Conservation (phyloP, 2,113 vertebrate genomes). For the Elanus axillaris region DNA sequence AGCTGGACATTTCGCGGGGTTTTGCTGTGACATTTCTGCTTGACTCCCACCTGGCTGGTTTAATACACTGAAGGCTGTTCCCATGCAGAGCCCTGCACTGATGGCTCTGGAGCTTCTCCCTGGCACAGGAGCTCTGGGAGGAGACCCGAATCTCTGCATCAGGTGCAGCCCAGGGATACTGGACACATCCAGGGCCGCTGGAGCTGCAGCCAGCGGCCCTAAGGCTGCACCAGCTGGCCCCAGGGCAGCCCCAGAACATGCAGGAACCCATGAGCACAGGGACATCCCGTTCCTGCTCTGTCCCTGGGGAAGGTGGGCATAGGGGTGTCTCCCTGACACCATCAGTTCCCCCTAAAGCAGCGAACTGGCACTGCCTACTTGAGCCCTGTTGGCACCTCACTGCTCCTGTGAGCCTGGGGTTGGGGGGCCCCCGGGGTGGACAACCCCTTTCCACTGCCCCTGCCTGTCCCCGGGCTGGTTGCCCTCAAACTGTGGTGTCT, state of each 20-base stretch:
- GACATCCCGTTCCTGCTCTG: not conserved
- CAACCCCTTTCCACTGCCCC: accelerated
- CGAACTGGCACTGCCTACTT: not conserved
- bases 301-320: not conserved
- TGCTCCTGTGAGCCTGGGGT: not conserved
- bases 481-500: not conserved
- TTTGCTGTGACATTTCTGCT: not conserved
- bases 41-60: not conserved
- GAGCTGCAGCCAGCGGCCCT: not conserved
- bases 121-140: not conserved
- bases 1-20: not conserved
- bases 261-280: not conserved
- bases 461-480: not conserved
- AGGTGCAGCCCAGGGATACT: not conserved
- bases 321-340: accelerated
- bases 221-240: not conserved
- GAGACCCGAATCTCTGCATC: accelerated
- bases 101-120: not conserved
- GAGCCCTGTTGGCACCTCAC: not conserved
- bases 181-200: accelerated
- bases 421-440: not conserved
- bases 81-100: not conserved
- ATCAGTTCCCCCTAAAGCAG: not conserved
- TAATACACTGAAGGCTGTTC: not conserved
- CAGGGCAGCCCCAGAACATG: not conserved